Evolutionary conservation across 2,888 invertebrate genomes (phyloP).

Genomic region (Cephus rjabovi): DNA sequence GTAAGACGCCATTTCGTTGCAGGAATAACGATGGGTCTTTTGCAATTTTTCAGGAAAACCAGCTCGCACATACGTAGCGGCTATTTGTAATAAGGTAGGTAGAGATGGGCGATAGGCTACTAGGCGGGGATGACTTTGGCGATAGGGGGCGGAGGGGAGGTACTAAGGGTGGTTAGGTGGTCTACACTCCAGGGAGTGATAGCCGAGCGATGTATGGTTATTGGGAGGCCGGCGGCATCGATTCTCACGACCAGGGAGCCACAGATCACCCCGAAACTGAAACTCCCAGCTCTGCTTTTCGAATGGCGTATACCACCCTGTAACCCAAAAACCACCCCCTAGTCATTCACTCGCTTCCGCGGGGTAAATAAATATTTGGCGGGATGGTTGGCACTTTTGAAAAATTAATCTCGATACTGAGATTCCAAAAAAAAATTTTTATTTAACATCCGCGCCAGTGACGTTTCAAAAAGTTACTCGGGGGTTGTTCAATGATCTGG

Average conservation of each 20-base stretch:
- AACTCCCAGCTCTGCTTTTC: background rate
- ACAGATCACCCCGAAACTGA: slow-evolving; percentile 65
- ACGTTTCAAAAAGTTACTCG: too few species aligned
- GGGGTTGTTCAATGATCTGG: too few species aligned
- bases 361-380: too few species aligned
- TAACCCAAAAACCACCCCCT: too few species aligned
- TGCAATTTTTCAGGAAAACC: slow-evolving; percentile 16
- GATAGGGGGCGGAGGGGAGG: slow-evolving; percentile 34
- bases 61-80: slow-evolving; percentile 21
- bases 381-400: too few species aligned
- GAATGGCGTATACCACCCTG: too few species aligned
- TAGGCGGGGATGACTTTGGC: slow-evolving; percentile 7
- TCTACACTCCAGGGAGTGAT: slow-evolving; percentile 59
- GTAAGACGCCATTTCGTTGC: background rate
- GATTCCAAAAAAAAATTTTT: too few species aligned
- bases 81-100: slow-evolving; percentile 36
- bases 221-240: slow-evolving; percentile 66
- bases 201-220: slow-evolving; percentile 64
- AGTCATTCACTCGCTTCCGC: too few species aligned
- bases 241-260: slow-evolving; percentile 65
- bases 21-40: background rate
- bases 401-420: too few species aligned
- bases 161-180: background rate
- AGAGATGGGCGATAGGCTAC: slow-evolving; percentile 1
- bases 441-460: too few species aligned